Evolutionary conservation across 2,888 invertebrate species (phyloP), one percentile per base, ranked within the genome.

Genomic region (Diaprepes abbreviatus): DNA sequence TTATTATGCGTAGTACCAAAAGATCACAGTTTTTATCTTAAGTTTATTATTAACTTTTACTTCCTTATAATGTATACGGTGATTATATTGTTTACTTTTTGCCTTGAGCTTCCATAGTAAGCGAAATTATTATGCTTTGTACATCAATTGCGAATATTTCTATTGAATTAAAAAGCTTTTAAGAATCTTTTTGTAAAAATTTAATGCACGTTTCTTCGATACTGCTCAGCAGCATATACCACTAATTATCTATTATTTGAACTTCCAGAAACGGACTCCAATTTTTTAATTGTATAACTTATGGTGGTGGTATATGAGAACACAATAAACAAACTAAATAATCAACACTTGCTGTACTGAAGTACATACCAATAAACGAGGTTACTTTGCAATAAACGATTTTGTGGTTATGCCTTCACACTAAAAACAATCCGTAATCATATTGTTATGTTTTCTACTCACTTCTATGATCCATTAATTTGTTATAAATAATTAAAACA

Each of bases 31-130:
- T 65, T 65, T 65, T 65, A 57, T 57, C 16, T 10, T 38, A 40
- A 5, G 10, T 31, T 60, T 59, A 66, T 59, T 59, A 66, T 59
- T 59, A 59, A 52, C 59, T 66, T 50, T 52, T 52, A 66, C 59
- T 66, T 66, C 66, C 66, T 66, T 28, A 59, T 66, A 59, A 59
- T 66, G 45, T 66, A 59, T 59, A 65, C 43, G 38, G 55, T 43
- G 54, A 54, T 52, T 64, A 64, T 38, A 66, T 66, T 66, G 59
- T 66, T 66, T 66, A 50, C 40, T 59, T 66, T 50, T 66, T 58
- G 66, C 66, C 57, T 48, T 50, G 17, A 58, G 66, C 66, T 48
- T 58, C 58, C 48, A 65, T 57, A 35, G 50, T 38, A 62, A 62
- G 50, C 66, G 17, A 45, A 35, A 66, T 66, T 57, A 66, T 66